Conservation (phyloP, 2,888 invertebrate species). For the Drosophila anomalata region DNA sequence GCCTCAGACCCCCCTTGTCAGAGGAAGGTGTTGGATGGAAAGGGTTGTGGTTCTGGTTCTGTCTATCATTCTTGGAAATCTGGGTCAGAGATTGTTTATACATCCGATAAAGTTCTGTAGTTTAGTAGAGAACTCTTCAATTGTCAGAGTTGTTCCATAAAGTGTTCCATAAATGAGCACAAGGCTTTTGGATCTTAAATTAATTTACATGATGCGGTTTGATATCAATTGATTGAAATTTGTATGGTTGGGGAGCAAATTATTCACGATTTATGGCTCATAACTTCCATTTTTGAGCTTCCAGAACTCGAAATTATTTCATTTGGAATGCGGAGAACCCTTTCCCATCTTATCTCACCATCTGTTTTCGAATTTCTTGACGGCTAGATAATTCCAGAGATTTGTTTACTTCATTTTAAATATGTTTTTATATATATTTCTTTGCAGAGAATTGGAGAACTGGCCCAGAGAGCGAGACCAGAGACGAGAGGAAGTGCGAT, state of each 20-base stretch:
- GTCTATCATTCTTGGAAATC: not conserved
- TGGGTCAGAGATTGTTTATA: not conserved
- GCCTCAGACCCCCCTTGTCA: not conserved
- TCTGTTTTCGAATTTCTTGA: conserved; percentile 13
- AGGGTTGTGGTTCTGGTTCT: not conserved
- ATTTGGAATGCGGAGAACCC: not conserved
- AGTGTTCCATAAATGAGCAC: not conserved
- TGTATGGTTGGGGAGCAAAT: not conserved
- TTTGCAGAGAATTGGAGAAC: conserved; percentile 18
- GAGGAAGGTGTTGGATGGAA: not conserved
- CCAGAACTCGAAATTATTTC: not conserved
- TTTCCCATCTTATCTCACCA: conserved; percentile 13
- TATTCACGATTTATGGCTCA: not conserved
- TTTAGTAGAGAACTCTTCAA: not conserved
- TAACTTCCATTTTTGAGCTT: not conserved
- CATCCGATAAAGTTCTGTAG: not conserved
- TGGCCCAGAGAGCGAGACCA: conserved; percentile 16
- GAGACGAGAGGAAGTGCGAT: conserved; percentile 13
- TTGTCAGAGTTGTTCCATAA: not conserved
- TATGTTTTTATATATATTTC: not conserved
- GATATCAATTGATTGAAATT: not conserved
- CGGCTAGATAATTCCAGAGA: conserved; percentile 15
- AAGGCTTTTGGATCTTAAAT: conserved; percentile 8
- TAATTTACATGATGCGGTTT: conserved; percentile 14
- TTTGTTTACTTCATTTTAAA: conserved; percentile 17